phyloP scores from a whole-genome alignment of 2,113 vertebrate species.

The Anoplopoma fimbria region DNA sequence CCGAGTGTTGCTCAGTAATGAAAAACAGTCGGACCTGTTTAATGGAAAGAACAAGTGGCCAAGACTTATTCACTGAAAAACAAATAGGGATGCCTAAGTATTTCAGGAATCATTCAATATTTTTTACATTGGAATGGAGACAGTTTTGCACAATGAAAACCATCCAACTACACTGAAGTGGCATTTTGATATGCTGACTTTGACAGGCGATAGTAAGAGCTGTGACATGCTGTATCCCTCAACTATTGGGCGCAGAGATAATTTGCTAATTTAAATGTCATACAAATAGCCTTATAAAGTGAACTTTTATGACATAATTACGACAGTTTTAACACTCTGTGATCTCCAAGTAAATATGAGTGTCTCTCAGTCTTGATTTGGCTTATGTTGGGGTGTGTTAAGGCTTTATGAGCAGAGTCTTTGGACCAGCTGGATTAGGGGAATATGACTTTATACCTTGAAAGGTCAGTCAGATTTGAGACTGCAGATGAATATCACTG shows the following conservation, averaged over 20 bases:
- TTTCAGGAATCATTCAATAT: not conserved
- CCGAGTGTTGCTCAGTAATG: slow-evolving; percentile 42
- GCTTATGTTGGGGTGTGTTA: slow-evolving; percentile 6
- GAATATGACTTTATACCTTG: not conserved
- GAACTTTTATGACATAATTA: not conserved
- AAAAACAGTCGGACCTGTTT: slow-evolving; percentile 44
- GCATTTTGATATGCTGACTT: not conserved
- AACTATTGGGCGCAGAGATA: not conserved
- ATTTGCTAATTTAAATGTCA: not conserved
- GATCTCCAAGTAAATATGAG: not conserved
- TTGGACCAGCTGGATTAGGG: slow-evolving; percentile 3
- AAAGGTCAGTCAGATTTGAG: not conserved
- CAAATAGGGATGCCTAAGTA: not conserved
- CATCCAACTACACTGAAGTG: not conserved
- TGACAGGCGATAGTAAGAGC: not conserved
- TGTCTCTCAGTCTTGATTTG: not conserved
- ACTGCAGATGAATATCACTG: not conserved
- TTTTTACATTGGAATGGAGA: slow-evolving; percentile 4
- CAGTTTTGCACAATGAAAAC: not conserved
- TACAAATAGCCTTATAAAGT: not conserved
- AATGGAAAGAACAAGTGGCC: slow-evolving; percentile 21
- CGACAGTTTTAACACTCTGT: not conserved
- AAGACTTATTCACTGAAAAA: not conserved
- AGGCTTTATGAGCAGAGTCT: not conserved
- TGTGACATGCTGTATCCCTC: not conserved